A percentile compares a stretch with the other conserved stretches of the same genome.
Evolutionary conservation across 2,888 invertebrate species (phyloP).

Genomic region (Latheticus oryzae): DNA sequence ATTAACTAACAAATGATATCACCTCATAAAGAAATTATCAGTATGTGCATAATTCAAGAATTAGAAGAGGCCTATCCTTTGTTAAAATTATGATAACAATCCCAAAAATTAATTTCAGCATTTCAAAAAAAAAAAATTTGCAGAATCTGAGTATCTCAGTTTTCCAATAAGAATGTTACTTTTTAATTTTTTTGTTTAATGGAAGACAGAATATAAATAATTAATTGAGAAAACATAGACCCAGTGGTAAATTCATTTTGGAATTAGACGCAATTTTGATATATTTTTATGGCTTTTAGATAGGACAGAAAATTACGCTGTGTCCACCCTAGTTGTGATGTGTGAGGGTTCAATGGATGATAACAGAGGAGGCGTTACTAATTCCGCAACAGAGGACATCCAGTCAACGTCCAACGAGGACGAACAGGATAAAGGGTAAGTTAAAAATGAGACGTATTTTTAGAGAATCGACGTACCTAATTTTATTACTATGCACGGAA

Average conservation of each 20-base stretch:
- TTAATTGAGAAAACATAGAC: too few species aligned
- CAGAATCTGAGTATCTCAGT: too few species aligned
- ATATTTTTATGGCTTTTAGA: constrained; percentile 13
- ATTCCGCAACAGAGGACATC: constrained; percentile 20
- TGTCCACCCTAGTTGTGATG: constrained; percentile 42
- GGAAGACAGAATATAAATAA: too few species aligned
- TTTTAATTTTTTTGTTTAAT: too few species aligned
- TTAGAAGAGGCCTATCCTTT: too few species aligned
- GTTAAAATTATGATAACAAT: too few species aligned
- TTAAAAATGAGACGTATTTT: constrained; percentile 5
- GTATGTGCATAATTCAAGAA: too few species aligned
- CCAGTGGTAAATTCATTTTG: constrained; percentile 7
- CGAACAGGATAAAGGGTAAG: constrained; percentile 27
- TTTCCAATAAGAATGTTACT: too few species aligned
- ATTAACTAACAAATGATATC: constrained; percentile 2
- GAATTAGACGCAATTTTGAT: constrained; percentile 19
- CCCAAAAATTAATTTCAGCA: too few species aligned
- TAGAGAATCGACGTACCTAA: too few species aligned
- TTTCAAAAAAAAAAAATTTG: too few species aligned
- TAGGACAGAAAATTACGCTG: constrained; percentile 18
- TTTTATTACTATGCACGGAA: too few species aligned
- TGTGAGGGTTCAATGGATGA: constrained; percentile 49
- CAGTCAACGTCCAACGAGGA: constrained; percentile 29
- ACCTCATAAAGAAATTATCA: neutral
- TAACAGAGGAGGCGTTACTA: constrained; percentile 36